These are phyloP conservation scores for Apoda limacodes DNA, from an alignment of 2,888 invertebrate genomes.

Conservation along the genomic window DNA sequence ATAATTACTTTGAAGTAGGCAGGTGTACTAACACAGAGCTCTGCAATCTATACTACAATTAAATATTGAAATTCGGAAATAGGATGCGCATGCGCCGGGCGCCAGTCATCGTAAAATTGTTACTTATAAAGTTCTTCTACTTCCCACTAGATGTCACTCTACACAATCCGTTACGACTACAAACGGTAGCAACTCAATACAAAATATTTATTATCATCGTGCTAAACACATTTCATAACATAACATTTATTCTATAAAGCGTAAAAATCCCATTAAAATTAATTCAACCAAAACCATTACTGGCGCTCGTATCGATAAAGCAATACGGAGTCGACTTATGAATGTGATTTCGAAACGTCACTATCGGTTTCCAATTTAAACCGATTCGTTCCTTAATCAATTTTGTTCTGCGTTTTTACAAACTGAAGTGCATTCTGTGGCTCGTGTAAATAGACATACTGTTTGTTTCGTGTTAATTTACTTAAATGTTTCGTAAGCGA, in stretches of 20 bases:
- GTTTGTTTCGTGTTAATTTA: constrained; percentile 47
- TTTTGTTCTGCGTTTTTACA: constrained; percentile 60
- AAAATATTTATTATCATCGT: constrained; percentile 52
- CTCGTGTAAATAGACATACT: constrained; percentile 49
- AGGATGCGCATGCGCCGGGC: constrained; percentile 52
- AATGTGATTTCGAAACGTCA: constrained; percentile 69
- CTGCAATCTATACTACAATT: not conserved
- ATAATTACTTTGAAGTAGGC: too few relatives aligned
- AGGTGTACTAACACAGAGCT: too few relatives aligned
- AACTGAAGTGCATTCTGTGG: constrained; percentile 48
- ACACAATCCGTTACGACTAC: constrained; percentile 24
- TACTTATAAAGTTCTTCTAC: constrained; percentile 28
- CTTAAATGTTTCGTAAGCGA: constrained; percentile 27
- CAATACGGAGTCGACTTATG: constrained; percentile 65
- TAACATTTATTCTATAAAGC: constrained; percentile 65
- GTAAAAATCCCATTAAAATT: constrained; percentile 69
- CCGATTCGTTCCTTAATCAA: constrained; percentile 70
- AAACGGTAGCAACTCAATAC: constrained; percentile 24
- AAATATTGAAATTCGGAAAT: not conserved
- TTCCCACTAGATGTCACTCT: constrained; percentile 44
- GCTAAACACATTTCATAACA: constrained; percentile 62
- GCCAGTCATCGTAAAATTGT: constrained; percentile 21
- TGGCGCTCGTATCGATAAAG: constrained; percentile 65
- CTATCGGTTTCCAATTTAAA: constrained; percentile 70
- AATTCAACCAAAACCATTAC: constrained; percentile 68